These are phyloP conservation scores for Rhinoraja longicauda DNA, from an alignment of 2,797 vertebrate genomes.

Conservation along the genomic window DNA sequence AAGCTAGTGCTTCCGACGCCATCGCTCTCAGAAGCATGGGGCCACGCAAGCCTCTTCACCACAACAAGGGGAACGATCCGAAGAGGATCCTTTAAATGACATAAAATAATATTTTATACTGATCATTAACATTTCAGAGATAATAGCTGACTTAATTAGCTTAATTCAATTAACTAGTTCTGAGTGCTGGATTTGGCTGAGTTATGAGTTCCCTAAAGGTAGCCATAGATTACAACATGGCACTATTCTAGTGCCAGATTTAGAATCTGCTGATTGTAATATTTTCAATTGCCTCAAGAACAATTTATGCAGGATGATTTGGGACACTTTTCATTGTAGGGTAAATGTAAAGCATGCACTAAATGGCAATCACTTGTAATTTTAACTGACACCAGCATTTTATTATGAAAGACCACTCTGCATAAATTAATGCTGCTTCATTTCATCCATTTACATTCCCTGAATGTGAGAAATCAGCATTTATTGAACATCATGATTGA, in stretches of 20 bases:
- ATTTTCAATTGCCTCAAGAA: conserved; percentile 18
- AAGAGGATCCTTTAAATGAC: background rate
- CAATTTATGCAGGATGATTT: background rate
- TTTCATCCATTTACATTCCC: background rate
- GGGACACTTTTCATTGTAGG: background rate
- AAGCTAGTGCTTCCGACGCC: no score
- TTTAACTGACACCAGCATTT: conserved; percentile 1
- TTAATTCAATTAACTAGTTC: background rate
- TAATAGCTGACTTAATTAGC: conserved; percentile 10
- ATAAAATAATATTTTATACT: background rate
- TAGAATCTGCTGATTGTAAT: background rate
- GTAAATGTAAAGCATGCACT: background rate
- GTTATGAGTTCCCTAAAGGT: no score
- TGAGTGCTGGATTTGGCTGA: background rate
- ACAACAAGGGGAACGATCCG: no score
- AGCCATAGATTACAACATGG: background rate
- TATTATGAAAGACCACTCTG: background rate
- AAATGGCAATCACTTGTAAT: background rate
- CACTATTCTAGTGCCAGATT: background rate
- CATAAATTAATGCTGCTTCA: background rate
- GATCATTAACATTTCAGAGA: background rate
- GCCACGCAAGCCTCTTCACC: no score
- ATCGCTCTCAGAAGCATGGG: no score
- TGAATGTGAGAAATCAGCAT: background rate
- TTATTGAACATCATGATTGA: background rate